Percentiles rank a stretch among this genome's conserved stretches.
Evolutionary conservation across 92 coral and sea anemone species (phyloP).

Genomic region (Actinernus sp.): DNA sequence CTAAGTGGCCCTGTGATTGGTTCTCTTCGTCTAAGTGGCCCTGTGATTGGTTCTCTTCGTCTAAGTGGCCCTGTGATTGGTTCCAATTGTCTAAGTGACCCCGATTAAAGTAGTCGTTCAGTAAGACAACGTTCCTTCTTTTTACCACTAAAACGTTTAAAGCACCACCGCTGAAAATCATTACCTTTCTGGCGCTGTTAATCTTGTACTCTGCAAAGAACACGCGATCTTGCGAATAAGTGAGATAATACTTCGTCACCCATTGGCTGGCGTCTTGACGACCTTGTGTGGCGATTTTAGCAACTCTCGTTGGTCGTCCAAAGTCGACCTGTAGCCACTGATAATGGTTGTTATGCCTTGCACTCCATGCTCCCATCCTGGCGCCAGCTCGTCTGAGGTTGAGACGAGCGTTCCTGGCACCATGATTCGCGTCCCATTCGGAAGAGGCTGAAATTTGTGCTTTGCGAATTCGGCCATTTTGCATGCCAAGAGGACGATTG

Average conservation of each 20-base stretch:
- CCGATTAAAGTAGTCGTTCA: too few species aligned
- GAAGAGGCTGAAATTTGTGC: conserved; percentile 62
- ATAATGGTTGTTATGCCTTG: conserved; percentile 64
- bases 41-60: too few species aligned
- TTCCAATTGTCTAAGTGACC: too few species aligned
- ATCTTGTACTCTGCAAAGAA: conserved; percentile 58
- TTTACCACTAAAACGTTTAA: not conserved
- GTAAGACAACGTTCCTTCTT: too few species aligned
- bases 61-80: too few species aligned
- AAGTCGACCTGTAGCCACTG: conserved; percentile 79
- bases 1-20: too few species aligned
- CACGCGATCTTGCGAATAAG: conserved; percentile 66
- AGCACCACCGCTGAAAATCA: conserved; percentile 13
- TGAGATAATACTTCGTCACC: conserved; percentile 72
- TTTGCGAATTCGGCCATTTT: conserved; percentile 55
- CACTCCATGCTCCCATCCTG: conserved; percentile 85
- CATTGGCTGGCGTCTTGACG: conserved; percentile 66
- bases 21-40: too few species aligned
- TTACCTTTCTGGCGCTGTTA: conserved; percentile 63
- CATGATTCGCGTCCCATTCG: conserved; percentile 59
- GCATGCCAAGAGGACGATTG: conserved; percentile 77
- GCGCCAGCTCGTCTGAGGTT: conserved; percentile 40
- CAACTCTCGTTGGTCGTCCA: conserved; percentile 52
- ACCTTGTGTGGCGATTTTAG: conserved; percentile 69
- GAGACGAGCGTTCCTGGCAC: conserved; percentile 66